A percentile compares a stretch with the other conserved stretches of the same genome.
Evolutionary conservation across 2,113 vertebrate genomes (phyloP).

Genomic region (Mesembrinibis cayennensis): DNA sequence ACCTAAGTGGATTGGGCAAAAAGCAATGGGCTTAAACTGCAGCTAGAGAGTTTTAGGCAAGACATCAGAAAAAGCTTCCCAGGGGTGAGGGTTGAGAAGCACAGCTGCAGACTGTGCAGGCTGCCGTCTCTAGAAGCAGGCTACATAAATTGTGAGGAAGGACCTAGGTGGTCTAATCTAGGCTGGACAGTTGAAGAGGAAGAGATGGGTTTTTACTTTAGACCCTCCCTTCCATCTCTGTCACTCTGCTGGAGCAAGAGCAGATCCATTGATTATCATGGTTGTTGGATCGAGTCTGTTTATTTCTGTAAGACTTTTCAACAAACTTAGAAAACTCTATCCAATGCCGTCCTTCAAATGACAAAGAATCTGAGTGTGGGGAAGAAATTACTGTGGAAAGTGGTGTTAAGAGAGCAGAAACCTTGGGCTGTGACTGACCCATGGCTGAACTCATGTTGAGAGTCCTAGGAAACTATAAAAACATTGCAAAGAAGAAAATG

Average conservation of each 20-base stretch:
- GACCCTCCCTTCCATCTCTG: not conserved
- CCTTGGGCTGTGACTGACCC: not conserved
- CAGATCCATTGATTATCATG: not conserved
- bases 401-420: not conserved
- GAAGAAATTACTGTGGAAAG: not conserved
- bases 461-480: not conserved
- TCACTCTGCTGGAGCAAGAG: not conserved
- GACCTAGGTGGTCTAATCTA: not conserved
- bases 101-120: constrained; percentile 5
- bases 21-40: not conserved
- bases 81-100: not conserved
- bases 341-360: not conserved
- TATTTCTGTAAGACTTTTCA: not conserved
- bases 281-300: rapidly evolving
- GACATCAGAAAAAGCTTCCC: not conserved
- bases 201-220: not conserved
- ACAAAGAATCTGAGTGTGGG: not conserved
- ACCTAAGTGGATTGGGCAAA: constrained; percentile 1
- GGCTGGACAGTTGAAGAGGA: not conserved
- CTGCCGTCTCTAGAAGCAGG: not conserved
- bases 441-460: not conserved
- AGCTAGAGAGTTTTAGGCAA: constrained; percentile 5
- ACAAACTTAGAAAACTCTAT: not conserved
- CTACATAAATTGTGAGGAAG: not conserved
- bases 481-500: not conserved